Evolutionary conservation across 2,888 invertebrate genomes (phyloP), one percentile per base, ranked within the genome.

Genomic region (Boloria selene): DNA sequence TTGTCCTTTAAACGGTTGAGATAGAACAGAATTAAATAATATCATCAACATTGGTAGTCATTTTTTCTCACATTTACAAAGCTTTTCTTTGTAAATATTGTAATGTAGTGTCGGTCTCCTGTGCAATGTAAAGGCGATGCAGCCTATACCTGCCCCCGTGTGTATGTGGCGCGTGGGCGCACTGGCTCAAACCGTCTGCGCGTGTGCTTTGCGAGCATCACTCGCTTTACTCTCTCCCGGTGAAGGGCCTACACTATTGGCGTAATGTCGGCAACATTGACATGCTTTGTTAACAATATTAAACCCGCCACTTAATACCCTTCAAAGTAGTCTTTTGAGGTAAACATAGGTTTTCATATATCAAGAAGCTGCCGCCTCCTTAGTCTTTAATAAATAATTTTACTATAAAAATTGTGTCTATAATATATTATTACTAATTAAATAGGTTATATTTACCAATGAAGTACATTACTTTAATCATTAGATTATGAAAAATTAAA

Each of bases 191-290:
- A 76, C 80, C 80, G 81, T 72, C 77, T 76, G 82, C 81, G 86
- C 80, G 83, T 79, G 86, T 83, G 89, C 91, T 88, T 89, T 78
- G 86, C 85, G 87, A 87, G 85, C 89, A 87, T 85, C 90, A 88
- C 91, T 89, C 89, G 90, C 91, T 91, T 91, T 71, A 75, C 78
- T 80, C 84, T 84, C 70, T 67, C 79, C 79, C 82, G 85, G 84
- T 86, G 81, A 83, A 82, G 80, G 82, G 77, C 75, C 82, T 87
- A 70, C 85, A 83, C 82, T 86, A 84, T 87, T 75, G 81, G 83
- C 84, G 85, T 84, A 79, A 82, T 65, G 60, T 64, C 68, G 67
- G 67, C 67, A 66, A 65, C 61, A 62, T 58, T 60, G 58, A 54
- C 51, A 68, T 64, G 64, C 68, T 70, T 67, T 55, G 49, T 31